Conservation (phyloP, 1,140 invertebrate genomes). For the Aphaenogaster ashmeadi region DNA sequence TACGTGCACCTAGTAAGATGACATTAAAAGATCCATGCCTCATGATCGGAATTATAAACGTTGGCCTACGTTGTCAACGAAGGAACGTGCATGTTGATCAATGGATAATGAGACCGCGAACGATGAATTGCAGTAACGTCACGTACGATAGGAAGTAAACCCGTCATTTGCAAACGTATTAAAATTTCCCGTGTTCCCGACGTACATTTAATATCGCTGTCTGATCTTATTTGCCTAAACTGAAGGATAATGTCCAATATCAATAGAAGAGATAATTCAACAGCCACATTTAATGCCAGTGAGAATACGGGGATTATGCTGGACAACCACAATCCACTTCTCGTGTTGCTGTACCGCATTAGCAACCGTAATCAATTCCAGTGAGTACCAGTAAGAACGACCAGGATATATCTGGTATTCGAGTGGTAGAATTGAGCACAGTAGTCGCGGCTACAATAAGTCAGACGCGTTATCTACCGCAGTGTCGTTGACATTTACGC, state of each 20-base stretch:
- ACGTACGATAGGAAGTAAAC: constrained; percentile 28
- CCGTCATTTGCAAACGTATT: constrained; percentile 19
- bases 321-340: constrained; percentile 24
- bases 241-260: background rate
- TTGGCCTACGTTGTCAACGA: constrained; percentile 32
- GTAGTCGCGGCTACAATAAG: constrained; percentile 32
- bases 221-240: background rate
- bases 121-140: constrained; percentile 36
- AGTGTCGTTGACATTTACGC: constrained; percentile 4
- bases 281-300: background rate
- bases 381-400: background rate
- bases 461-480: constrained; percentile 14
- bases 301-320: constrained; percentile 6
- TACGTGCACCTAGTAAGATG: constrained; percentile 70
- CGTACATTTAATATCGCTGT: background rate
- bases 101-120: constrained; percentile 50
- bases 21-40: constrained; percentile 67
- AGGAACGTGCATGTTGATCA: constrained; percentile 53
- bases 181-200: background rate
- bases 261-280: background rate
- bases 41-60: constrained; percentile 45
- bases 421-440: constrained; percentile 11
- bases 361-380: background rate
- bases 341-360: background rate
- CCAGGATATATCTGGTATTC: background rate